Conservation (phyloP, 1,140 invertebrate species). For the Streblospio benedicti region DNA sequence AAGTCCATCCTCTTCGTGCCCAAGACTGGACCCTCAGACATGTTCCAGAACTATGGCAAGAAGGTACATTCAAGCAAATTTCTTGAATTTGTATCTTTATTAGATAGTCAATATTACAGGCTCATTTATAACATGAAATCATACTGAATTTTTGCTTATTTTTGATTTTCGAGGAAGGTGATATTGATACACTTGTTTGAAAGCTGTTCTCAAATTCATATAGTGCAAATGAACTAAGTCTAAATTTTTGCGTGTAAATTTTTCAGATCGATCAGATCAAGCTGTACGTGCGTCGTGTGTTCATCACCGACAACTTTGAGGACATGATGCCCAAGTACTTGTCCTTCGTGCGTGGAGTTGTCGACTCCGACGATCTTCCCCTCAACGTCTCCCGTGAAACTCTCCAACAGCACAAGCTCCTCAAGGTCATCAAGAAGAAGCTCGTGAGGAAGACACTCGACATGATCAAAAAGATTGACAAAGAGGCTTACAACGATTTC, state of each 20-base stretch:
- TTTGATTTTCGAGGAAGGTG: no score
- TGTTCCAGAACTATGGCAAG: slow-evolving; percentile 89
- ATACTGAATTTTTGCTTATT: no score
- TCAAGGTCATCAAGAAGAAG: slow-evolving; percentile 99
- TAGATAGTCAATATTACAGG: neutral
- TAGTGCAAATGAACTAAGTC: no score
- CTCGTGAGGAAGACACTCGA: slow-evolving; percentile 92
- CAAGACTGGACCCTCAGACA: slow-evolving; percentile 76
- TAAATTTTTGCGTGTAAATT: no score
- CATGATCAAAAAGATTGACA: slow-evolving; percentile 94
- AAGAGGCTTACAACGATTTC: slow-evolving; percentile 85
- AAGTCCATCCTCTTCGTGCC: slow-evolving; percentile 92
- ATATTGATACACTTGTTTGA: no score
- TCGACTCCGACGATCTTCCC: slow-evolving; percentile 98
- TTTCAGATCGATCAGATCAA: slow-evolving; percentile 38
- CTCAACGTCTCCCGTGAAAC: slow-evolving; percentile 97
- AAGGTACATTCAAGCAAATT: slow-evolving; percentile 51
- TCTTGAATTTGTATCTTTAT: neutral
- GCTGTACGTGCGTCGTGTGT: slow-evolving; percentile 90
- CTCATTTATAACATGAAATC: no score
- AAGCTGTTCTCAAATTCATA: no score
- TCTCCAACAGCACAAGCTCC: slow-evolving; percentile 90
- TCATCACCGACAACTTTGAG: slow-evolving; percentile 98
- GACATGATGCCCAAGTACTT: slow-evolving; percentile 99
- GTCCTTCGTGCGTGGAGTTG: slow-evolving; percentile 86